Evolutionary conservation across 2,797 vertebrate species (phyloP).

Genomic region (Epinephelus coioides): DNA sequence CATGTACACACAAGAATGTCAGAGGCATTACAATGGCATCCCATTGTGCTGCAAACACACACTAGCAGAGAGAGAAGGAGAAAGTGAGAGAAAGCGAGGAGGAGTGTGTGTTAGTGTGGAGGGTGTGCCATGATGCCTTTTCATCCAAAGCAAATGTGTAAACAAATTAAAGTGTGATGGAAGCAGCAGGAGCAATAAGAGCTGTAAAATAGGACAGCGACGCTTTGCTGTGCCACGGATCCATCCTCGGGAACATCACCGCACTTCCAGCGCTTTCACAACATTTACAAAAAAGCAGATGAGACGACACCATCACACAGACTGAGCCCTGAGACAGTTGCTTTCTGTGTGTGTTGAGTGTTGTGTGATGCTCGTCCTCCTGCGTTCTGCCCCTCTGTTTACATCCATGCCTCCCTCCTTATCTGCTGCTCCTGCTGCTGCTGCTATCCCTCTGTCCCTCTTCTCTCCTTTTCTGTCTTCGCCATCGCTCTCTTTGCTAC

Average conservation of each 20-base stretch:
- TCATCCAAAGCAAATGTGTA: conserved; percentile 67
- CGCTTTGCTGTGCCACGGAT: conserved; percentile 57
- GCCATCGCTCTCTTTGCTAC: conserved; percentile 73
- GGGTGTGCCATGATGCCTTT: conserved; percentile 61
- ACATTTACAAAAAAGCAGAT: conserved; percentile 39
- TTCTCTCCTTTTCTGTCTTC: conserved; percentile 70
- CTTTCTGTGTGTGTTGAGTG: conserved; percentile 39
- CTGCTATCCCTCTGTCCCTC: conserved; percentile 64
- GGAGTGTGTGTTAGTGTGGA: conserved; percentile 57
- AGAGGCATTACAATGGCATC: conserved; percentile 72
- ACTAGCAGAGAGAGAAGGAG: conserved; percentile 56
- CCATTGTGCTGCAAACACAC: conserved; percentile 65
- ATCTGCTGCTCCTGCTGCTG: conserved; percentile 60
- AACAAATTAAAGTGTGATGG: conserved; percentile 78
- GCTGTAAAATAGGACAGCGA: conserved; percentile 67
- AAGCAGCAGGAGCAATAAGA: conserved; percentile 54
- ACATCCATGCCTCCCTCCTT: conserved; percentile 68
- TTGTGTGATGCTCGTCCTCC: conserved; percentile 54
- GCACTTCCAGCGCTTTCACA: conserved; percentile 60
- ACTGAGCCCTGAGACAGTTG: conserved; percentile 61
- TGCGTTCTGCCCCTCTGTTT: conserved; percentile 71
- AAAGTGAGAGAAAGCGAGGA: conserved; percentile 68
- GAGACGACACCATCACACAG: conserved; percentile 35
- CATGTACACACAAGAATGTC: conserved; percentile 61
- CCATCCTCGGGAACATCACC: conserved; percentile 33